Percentiles rank a stretch among this genome's conserved stretches.
These are phyloP conservation scores for Catostomus latipinnis DNA, from an alignment of 2,797 vertebrate genomes.

Conservation along the genomic window DNA sequence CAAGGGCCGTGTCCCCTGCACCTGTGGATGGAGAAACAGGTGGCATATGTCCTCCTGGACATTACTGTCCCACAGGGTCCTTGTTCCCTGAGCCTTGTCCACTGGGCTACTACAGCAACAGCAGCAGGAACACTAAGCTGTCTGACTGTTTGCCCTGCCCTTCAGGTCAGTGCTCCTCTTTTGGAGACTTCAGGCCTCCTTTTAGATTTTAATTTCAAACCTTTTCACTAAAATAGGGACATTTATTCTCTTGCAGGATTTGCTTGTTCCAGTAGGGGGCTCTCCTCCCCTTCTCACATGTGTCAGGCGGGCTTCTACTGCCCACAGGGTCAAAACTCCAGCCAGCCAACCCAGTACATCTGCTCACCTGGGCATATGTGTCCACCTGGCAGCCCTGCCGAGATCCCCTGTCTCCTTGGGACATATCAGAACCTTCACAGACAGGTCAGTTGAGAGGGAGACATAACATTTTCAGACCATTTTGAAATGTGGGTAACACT, in stretches of 20 bases:
- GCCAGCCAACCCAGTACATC: constrained; percentile 61
- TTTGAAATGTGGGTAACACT: too few relatives aligned
- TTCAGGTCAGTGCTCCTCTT: constrained; percentile 73
- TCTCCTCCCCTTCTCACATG: constrained; percentile 74
- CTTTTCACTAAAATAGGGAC: background rate
- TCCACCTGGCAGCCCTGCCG: constrained; percentile 80
- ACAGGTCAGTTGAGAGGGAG: constrained; percentile 69
- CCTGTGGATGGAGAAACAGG: constrained; percentile 78
- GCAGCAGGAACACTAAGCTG: constrained; percentile 71
- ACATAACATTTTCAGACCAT: too few relatives aligned
- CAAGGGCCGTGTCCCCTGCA: constrained; percentile 71
- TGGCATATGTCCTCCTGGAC: constrained; percentile 78
- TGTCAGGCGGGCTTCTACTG: constrained; percentile 87
- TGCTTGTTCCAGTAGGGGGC: constrained; percentile 82
- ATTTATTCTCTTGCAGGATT: constrained; percentile 76
- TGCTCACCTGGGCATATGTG: constrained; percentile 87
- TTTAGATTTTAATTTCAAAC: background rate
- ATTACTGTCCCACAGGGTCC: constrained; percentile 84
- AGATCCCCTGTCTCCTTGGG: constrained; percentile 79
- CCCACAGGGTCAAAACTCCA: constrained; percentile 75
- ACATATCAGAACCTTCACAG: constrained; percentile 84
- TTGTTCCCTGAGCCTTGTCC: constrained; percentile 79
- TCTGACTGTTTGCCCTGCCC: constrained; percentile 81
- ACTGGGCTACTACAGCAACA: constrained; percentile 82
- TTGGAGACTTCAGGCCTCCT: background rate